Conservation (phyloP, 2,113 vertebrate genomes). For the Ariopsis seemanni region DNA sequence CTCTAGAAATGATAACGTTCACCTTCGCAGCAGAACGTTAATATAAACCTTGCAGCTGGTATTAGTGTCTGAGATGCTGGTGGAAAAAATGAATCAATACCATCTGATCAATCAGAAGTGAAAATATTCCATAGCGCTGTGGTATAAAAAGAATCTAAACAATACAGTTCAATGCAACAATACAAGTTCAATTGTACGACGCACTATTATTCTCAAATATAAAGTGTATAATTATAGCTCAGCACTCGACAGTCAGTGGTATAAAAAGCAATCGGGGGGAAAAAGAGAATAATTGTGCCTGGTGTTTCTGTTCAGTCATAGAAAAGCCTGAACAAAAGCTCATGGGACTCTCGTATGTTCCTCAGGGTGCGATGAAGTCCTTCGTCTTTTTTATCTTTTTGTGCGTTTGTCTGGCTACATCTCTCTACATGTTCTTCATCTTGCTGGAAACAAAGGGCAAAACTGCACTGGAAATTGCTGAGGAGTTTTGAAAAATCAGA, state of each 20-base stretch:
- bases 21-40: neutral
- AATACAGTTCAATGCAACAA: neutral
- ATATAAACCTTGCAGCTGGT: neutral
- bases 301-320: neutral
- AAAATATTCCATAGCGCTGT: neutral
- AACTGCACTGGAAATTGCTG: constrained; percentile 69
- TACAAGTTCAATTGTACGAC: neutral
- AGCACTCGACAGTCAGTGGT: neutral
- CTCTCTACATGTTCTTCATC: constrained; percentile 64
- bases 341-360: constrained; percentile 23
- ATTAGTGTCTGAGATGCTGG: neutral
- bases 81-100: neutral
- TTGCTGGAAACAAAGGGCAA: constrained; percentile 77
- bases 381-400: constrained; percentile 70
- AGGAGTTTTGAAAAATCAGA: constrained; percentile 66
- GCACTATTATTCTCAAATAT: neutral
- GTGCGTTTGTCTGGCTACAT: constrained; percentile 58
- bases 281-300: neutral
- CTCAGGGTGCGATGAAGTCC: constrained; percentile 59
- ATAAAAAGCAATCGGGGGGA: neutral
- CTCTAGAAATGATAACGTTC: neutral
- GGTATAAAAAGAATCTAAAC: neutral
- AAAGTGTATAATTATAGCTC: neutral
- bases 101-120: neutral
- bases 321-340: constrained; percentile 5